A percentile compares a stretch with the other conserved stretches of the same genome.
phyloP scores from a whole-genome alignment of 2,113 vertebrate species.

The Zosterops borbonicus region DNA sequence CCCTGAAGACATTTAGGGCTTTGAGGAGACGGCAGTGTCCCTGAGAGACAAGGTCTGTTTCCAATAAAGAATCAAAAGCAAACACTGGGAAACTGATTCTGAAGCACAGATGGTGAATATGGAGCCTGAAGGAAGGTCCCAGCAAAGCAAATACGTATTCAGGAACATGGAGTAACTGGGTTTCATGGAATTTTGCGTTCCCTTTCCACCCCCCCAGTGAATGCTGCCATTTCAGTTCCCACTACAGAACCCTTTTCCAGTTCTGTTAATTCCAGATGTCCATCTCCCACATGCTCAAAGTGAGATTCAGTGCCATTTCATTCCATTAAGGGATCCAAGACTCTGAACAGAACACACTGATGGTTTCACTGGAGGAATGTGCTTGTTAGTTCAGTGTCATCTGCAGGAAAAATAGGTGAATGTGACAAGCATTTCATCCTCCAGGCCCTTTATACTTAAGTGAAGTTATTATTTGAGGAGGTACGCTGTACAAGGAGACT shows the following conservation, averaged over 20 bases:
- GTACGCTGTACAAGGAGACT: background rate
- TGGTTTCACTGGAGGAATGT: background rate
- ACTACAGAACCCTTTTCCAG: background rate
- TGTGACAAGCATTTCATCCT: background rate
- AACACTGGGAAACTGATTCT: background rate
- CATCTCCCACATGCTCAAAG: background rate
- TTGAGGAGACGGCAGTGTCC: background rate
- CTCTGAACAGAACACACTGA: background rate
- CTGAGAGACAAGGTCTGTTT: background rate
- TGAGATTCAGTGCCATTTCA: background rate
- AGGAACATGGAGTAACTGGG: background rate
- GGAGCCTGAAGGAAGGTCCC: background rate
- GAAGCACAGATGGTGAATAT: background rate
- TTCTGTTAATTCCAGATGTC: background rate
- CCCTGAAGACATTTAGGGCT: background rate
- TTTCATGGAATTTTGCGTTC: background rate
- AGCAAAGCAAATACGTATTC: background rate
- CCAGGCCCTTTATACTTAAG: background rate
- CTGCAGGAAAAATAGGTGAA: background rate
- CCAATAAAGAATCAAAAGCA: background rate
- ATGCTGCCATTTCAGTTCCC: background rate
- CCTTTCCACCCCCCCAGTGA: background rate
- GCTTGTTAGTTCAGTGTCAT: background rate
- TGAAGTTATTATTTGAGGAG: background rate
- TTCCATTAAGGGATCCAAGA: background rate